Evolutionary conservation across 1,140 invertebrate genomes (phyloP).

Genomic region (Cecropterus lyciades): DNA sequence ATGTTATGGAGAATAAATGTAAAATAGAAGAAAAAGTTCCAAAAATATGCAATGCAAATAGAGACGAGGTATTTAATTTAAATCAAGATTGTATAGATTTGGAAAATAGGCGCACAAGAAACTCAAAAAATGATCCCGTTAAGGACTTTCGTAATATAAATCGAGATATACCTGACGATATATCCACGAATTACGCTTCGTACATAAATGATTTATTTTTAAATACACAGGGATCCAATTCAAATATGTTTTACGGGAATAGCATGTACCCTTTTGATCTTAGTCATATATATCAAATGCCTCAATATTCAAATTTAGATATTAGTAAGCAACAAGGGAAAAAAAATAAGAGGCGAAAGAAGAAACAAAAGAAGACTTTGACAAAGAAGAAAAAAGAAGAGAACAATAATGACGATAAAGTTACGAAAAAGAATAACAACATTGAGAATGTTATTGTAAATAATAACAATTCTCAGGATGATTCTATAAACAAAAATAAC

Average conservation of each 20-base stretch:
- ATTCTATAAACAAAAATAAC: background rate
- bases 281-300: conserved; percentile 49
- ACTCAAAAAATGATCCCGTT: conserved; percentile 12
- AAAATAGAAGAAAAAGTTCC: conserved; percentile 1
- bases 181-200: background rate
- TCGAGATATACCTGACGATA: conserved; percentile 15
- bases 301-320: conserved; percentile 31
- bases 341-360: conserved; percentile 33
- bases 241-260: conserved; percentile 14
- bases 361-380: conserved; percentile 39
- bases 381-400: conserved; percentile 22
- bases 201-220: conserved; percentile 22
- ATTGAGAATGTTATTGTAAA: background rate
- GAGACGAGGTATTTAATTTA: conserved; percentile 39
- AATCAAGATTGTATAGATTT: conserved; percentile 41
- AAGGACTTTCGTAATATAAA: conserved; percentile 1
- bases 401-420: background rate
- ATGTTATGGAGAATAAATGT: too few relatives aligned
- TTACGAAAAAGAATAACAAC: background rate
- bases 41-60: conserved; percentile 9
- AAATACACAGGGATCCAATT: conserved; percentile 15
- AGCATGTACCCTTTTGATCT: conserved; percentile 48
- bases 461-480: background rate
- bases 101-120: conserved; percentile 37
- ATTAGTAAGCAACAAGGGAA: conserved; percentile 31